These are phyloP conservation scores for Beroe forskalii DNA, from an alignment of 37 sponge, comb jelly and placozoan genomes.

Conservation along the genomic window DNA sequence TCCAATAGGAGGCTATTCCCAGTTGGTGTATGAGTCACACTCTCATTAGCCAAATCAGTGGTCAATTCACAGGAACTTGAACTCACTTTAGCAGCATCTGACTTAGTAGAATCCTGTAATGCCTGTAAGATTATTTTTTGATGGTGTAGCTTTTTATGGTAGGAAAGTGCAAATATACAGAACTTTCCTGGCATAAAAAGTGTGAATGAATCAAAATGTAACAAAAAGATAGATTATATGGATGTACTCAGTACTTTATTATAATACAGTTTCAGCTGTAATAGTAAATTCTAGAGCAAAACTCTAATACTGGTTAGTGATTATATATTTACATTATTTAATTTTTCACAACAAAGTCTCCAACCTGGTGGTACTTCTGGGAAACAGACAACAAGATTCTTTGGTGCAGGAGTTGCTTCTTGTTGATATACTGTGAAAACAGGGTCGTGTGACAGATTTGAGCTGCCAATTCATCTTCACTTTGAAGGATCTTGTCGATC, in stretches of 20 bases:
- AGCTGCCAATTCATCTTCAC: conserved; percentile 10
- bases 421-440: conserved; percentile 39
- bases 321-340: too few species aligned
- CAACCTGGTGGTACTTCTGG: conserved; percentile 60
- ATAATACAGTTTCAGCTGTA: too few species aligned
- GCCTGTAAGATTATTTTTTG: too few species aligned
- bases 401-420: conserved; percentile 37
- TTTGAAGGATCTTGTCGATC: not conserved
- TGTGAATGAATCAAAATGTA: too few species aligned
- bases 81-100: not conserved
- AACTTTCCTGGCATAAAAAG: too few species aligned
- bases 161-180: too few species aligned
- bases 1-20: conserved; percentile 74
- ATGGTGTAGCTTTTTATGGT: too few species aligned
- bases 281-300: too few species aligned
- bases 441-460: conserved; percentile 26
- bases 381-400: conserved; percentile 23
- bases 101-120: not conserved
- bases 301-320: too few species aligned
- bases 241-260: too few species aligned
- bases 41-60: not conserved
- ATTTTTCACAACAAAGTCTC: too few species aligned
- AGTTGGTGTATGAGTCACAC: conserved; percentile 10
- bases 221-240: too few species aligned
- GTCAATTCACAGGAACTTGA: not conserved